Percentiles rank a stretch among this genome's conserved stretches.
These are phyloP conservation scores for Sebastes minor DNA, from an alignment of 2,797 vertebrate species.

Conservation along the genomic window DNA sequence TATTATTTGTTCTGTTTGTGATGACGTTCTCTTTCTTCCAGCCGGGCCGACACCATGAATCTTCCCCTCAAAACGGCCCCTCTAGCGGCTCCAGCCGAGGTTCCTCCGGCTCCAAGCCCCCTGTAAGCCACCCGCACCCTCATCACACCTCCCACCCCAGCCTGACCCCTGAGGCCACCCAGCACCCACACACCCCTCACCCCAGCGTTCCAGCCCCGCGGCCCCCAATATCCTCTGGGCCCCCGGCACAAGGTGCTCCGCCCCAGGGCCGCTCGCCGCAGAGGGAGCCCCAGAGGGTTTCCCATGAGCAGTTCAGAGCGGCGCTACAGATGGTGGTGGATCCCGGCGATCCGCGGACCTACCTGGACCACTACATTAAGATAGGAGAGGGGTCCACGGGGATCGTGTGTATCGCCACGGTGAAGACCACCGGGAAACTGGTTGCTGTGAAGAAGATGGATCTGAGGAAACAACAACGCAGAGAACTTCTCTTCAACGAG, in stretches of 20 bases:
- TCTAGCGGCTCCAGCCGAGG: constrained; percentile 47
- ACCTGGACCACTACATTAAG: constrained; percentile 96
- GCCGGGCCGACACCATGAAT: constrained; percentile 74
- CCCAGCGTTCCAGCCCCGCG: constrained; percentile 71
- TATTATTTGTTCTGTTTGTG: not conserved
- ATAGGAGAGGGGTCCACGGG: constrained; percentile 96
- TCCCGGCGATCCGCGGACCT: constrained; percentile 90
- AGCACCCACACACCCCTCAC: constrained; percentile 69
- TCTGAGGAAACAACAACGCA: constrained; percentile 92
- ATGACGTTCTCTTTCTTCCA: constrained; percentile 19
- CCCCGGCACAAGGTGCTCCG: constrained; percentile 12
- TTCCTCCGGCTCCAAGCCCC: constrained; percentile 63
- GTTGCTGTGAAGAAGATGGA: constrained; percentile 99
- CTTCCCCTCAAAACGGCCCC: constrained; percentile 84
- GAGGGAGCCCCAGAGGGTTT: constrained; percentile 91
- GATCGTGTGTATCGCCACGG: constrained; percentile 92
- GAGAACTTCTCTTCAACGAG: constrained; percentile 96
- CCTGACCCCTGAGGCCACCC: constrained; percentile 69
- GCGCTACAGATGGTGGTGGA: constrained; percentile 98
- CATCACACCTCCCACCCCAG: constrained; percentile 81
- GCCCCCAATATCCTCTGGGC: constrained; percentile 46
- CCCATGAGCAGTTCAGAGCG: constrained; percentile 96
- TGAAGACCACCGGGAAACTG: constrained; percentile 89
- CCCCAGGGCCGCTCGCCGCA: constrained; percentile 86
- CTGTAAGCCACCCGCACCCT: constrained; percentile 66